A percentile compares a stretch with the other conserved stretches of the same genome.
These are phyloP conservation scores for Odontophorus gujanensis DNA, from an alignment of 2,113 vertebrate genomes.

Conservation along the genomic window DNA sequence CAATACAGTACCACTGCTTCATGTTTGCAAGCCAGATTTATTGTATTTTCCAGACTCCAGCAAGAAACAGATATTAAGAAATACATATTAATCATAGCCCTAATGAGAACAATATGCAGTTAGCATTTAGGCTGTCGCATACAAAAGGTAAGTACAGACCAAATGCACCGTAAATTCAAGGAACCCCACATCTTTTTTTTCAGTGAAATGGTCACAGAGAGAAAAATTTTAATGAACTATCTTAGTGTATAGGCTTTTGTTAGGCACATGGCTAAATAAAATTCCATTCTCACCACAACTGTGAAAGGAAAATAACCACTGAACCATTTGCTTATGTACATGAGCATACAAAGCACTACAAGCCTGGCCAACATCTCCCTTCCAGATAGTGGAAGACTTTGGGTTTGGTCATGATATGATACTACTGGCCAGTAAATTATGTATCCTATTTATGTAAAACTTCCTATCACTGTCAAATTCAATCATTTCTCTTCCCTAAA, in stretches of 20 bases:
- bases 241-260: neutral
- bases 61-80: constrained; percentile 46
- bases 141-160: neutral
- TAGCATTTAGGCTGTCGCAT: constrained; percentile 2
- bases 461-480: neutral
- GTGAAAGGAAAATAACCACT: constrained; percentile 7
- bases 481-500: neutral
- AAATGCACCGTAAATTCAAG: constrained; percentile 8
- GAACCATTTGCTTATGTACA: neutral
- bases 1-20: neutral
- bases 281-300: neutral
- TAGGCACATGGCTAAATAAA: neutral
- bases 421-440: neutral
- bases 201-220: neutral
- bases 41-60: constrained; percentile 44
- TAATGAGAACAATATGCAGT: constrained; percentile 55
- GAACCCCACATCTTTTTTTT: constrained; percentile 1
- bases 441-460: too few relatives aligned
- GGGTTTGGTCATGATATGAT: neutral
- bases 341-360: neutral
- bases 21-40: constrained; percentile 31
- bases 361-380: neutral
- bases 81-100: constrained; percentile 30
- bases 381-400: neutral
- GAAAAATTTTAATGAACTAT: neutral